Base-by-base conservation (phyloP, 2,888 invertebrate species). In the Dryocosmus kuriphilus region DNA sequence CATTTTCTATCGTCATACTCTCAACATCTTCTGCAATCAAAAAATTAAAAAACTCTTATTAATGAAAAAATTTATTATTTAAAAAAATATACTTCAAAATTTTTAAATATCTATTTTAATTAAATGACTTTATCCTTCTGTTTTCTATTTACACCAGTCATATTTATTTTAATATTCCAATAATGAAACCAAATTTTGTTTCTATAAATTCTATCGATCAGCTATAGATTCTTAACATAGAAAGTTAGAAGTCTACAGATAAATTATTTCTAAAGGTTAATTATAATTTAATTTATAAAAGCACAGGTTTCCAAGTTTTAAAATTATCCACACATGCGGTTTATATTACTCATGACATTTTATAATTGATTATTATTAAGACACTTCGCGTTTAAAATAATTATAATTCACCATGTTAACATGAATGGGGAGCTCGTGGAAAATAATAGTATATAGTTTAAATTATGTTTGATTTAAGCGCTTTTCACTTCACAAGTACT, bases 1-100 rank as follows among this genome's bases (percentile, higher is more conserved):
- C 94, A 87, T 94, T 94, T 80, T 94, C 94, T 79, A 94, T 93
- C 77, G 91, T 91, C 91, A 91, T 91, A 86, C 91, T 92, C 88
- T 91, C 91, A 77, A 90, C 91, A 91, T 91, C 91, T 84, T 92
- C 92, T 91, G 92, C 85, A 92, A 92, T 77, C 79, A 62, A 79
- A 71, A 77, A 74, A 77, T 32, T 16, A 63, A 51, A 77, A 51
- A 55, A 41, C 6, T 41, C 1, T 74, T 3, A 32, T 27, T 62
- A 62, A 62, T n/a, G n/a, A n/a, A n/a, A n/a, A 62, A 87, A 41
- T 41, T 5, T 41, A 74, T n/a, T n/a, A n/a, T n/a, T n/a, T n/a
- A 80, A 74, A 75, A 65, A n/a, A 22, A 0, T 22, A 65, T 65
- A n/a, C n/a, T n/a, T n/a, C n/a, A n/a, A n/a, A n/a, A n/a, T n/a